Base-by-base conservation (phyloP, 2,113 vertebrate genomes). In the Glaucidium brasilianum region DNA sequence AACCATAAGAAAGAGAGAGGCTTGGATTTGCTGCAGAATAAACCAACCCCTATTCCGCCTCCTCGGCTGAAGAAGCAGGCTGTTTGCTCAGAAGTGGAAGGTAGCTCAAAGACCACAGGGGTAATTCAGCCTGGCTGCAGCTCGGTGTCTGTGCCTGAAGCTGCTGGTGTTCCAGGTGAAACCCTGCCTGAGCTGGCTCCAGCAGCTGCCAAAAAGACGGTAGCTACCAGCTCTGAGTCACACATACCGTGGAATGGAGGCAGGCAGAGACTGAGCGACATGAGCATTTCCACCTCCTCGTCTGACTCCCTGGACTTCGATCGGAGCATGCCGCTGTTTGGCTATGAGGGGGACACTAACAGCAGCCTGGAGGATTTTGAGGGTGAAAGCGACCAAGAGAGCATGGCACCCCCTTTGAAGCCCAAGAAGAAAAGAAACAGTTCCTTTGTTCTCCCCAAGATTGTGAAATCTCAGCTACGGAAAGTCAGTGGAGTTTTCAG, bases 231-330 rank as follows among this genome's bases (percentile, higher is more conserved):
- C 93, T 92, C 92, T 98, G 98, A 98, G 93, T 97, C 98, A 93
- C 97, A 95, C 86, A 30, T 89, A 11, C 94, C 37, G 8, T 98
- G 98, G 96, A 94, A 98, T 94, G 97, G 97, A 92, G 97, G 98
- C 50, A 78, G 97, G 67, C 99, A 99, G 98, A 98, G 99, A 26
- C 98, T 99, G 91, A 99, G 99, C 78, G 98, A 99, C 97, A 98
- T 99, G 98, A 99, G 99, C 98, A 98, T 99, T 97, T 99, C 99
- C 35, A 99, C 99, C 81, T 99, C 99, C 30, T 99, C 99, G 2
- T 99, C 99, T 0, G 99, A 99, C 96, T 99, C 99, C 14, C 97
- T 99, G 96, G 99, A 99, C 73, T 98, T 98, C 4, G 98, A 98
- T 12, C 99, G 98, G 10, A 98, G 97, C 94, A 99, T 99, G 98